Base-by-base conservation (phyloP, 2,797 vertebrate genomes). In the Menidia menidia region DNA sequence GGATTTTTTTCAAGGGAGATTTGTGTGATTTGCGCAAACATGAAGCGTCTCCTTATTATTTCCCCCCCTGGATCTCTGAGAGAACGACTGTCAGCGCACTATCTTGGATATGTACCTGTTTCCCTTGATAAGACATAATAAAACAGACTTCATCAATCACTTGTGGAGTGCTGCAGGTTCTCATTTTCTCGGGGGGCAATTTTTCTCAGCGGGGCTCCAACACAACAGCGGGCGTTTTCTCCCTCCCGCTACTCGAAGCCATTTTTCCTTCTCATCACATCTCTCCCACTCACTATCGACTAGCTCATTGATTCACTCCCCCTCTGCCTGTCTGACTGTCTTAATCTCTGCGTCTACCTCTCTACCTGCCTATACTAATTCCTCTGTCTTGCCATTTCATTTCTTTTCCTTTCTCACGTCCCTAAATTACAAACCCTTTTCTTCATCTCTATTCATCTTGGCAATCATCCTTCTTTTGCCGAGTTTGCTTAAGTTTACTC, bases 311-410 rank as follows among this genome's bases (percentile, higher is more conserved):
- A 91, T 89, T 83, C 71, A 48, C 72, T 76, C 64, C 60, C 52
- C 54, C 74, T 77, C 54, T 0, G 32, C 65, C 77, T 65, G 51
- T 82, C 85, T 87, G 80, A 13, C 77, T 70, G 73, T 85, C 78
- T 78, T 83, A 82, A 85, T 91, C 85, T 85, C 75, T 4, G 39
- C 73, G 66, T 84, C 85, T 66, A 68, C 78, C 82, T 69, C 74
- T 71, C 73, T 70, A 82, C 83, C 86, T 81, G 60, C 64, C 81
- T 72, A 82, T 76, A 69, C 79, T 85, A 88, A 90, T 89, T 88
- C 85, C 57, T 66, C 73, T 35, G 73, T 78, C 84, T 74, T 7
- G 31, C 64, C 1, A 52, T 77, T 77, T 75, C 60, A 61, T 68
- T 75, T 66, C 73, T 73, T 50, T 56, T 54, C 59, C 60, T 65